Evolutionary conservation across 2,113 vertebrate genomes (phyloP).

Genomic region (Esox niger): DNA sequence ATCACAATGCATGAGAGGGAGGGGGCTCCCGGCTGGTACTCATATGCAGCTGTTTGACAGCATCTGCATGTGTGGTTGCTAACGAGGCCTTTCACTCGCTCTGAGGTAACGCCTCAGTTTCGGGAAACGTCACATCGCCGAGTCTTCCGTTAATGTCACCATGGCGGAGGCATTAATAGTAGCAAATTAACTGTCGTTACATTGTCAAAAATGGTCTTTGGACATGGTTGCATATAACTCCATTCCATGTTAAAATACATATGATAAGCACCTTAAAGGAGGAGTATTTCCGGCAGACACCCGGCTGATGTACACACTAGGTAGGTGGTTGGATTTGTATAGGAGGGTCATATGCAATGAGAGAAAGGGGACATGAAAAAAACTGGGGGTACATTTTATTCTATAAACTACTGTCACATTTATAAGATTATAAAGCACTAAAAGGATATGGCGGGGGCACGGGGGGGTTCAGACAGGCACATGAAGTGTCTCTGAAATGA

Average conservation of each 20-base stretch:
- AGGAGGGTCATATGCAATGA: background rate
- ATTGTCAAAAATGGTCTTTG: background rate
- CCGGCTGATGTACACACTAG: background rate
- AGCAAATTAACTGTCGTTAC: background rate
- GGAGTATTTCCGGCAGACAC: background rate
- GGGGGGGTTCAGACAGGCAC: slow-evolving; percentile 1
- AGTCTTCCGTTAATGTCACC: no score
- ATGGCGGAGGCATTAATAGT: background rate
- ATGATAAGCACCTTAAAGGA: background rate
- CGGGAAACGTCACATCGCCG: no score
- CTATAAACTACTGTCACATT: slow-evolving; percentile 23
- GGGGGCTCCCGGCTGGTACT: no score
- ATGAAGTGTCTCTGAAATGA: slow-evolving; percentile 5
- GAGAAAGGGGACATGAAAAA: slow-evolving; percentile 14
- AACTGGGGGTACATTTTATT: slow-evolving; percentile 15
- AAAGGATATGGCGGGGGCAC: slow-evolving; percentile 13
- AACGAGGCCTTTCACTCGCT: no score
- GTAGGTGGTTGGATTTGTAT: background rate
- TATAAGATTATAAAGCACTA: slow-evolving; percentile 14
- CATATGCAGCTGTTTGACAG: no score
- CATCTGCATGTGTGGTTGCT: no score
- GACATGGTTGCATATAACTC: slow-evolving; percentile 30
- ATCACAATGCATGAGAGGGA: no score
- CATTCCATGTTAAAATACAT: slow-evolving; percentile 24
- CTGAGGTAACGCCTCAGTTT: no score